Conservation (phyloP, 2,113 vertebrate species). For the Pollimyrus isidori region DNA sequence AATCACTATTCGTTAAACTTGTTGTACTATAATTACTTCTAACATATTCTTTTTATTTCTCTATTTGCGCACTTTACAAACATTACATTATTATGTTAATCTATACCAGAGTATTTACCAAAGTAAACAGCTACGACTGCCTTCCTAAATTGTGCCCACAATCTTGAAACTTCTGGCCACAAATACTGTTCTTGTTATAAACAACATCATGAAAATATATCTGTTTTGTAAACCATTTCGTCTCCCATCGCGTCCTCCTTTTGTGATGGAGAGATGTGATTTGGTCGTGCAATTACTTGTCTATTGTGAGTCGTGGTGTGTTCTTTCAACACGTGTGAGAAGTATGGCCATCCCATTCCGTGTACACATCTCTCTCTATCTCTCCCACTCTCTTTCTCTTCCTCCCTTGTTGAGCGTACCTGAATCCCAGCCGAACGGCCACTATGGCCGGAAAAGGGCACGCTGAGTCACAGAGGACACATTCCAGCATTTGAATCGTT, state of each 20-base stretch:
- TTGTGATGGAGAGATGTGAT: conserved; percentile 40
- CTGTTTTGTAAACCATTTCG: background rate
- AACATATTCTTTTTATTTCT: background rate
- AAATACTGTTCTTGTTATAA: background rate
- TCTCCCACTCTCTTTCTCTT: background rate
- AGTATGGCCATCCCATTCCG: background rate
- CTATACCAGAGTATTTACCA: background rate
- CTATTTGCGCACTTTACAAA: background rate
- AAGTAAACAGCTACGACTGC: background rate
- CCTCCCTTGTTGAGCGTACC: conserved; percentile 7
- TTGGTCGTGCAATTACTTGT: conserved; percentile 55
- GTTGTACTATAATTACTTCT: background rate
- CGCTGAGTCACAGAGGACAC: background rate
- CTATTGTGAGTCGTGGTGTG: conserved; percentile 45
- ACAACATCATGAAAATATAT: background rate
- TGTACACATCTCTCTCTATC: background rate
- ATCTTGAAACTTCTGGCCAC: background rate
- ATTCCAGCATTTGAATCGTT: background rate
- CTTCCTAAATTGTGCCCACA: background rate
- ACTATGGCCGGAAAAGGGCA: background rate
- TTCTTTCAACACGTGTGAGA: conserved; percentile 58
- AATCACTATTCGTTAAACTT: background rate
- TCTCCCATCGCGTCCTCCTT: conserved; percentile 21
- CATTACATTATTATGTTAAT: background rate
- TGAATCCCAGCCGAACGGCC: background rate